Evolutionary conservation across 2,888 invertebrate genomes (phyloP), one percentile per base, ranked within the genome.

Genomic region (Apodemia duryi): DNA sequence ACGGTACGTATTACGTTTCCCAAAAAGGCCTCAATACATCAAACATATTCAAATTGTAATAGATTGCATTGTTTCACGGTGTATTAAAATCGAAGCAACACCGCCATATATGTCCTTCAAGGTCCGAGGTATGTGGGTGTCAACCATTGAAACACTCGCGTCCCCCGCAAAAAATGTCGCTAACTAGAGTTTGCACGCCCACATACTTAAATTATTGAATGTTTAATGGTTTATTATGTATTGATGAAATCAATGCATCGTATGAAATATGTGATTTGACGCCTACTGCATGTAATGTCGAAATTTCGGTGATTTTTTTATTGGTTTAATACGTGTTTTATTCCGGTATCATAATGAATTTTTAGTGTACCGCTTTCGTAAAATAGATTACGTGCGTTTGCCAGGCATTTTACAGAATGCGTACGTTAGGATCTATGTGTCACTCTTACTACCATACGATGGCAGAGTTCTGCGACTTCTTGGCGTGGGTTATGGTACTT

Each of bases 61-160:
- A 49, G 46, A 46, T 38, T 49, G 61, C 61, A 64, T 61, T 64
- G 61, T 64, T 51, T 61, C 41, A 61, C 64, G 61, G 35, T 66
- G 61, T 64, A 63, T 63, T 66, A 63, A 69, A 60, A 43, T 67
- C 38, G 64, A 62, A 61, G 64, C 62, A 63, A 63, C 28, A 62
- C 64, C 64, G 49, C 65, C 64, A 64, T 64, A 64, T 82, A 69
- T 80, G 86, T 29, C 64, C 35, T 63, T 68, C 86, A 89, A 91
- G 90, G 91, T 78, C 73, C 69, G 43, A 10, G 0, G 43, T 11
- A 32, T 54, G 89, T 85, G 71, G 89, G 90, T 74, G 87, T 79
- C 76, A 79, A 46, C 81, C 84, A 85, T 86, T 85, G 84, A 84
- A 79, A 79, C 80, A 73, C 70, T 73, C 72, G 75, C 79, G 64